These are phyloP conservation scores for Brachyrhaphis roseni DNA, from an alignment of 2,797 vertebrate species.

Conservation along the genomic window DNA sequence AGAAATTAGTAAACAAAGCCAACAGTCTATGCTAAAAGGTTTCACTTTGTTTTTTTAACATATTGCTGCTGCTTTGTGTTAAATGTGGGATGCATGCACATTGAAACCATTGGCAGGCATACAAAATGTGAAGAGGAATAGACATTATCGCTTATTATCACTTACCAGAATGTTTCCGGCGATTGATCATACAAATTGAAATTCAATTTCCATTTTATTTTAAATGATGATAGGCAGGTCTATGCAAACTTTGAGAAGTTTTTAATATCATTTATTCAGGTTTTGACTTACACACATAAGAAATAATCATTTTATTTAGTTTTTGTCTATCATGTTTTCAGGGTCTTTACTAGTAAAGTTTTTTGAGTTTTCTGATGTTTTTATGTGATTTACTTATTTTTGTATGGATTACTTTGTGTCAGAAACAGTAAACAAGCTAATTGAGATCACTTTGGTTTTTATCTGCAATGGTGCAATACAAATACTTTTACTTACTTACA, in stretches of 20 bases:
- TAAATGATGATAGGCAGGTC: neutral
- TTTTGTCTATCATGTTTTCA: neutral
- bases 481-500: too few species aligned
- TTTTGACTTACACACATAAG: neutral
- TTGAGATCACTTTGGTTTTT: neutral
- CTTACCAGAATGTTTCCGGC: neutral
- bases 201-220: neutral
- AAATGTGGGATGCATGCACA: conserved; percentile 1
- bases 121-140: neutral
- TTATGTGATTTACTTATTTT: neutral
- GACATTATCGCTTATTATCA: neutral
- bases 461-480: too few species aligned
- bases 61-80: neutral
- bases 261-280: neutral
- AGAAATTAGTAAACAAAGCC: neutral
- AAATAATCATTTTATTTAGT: neutral
- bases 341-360: neutral
- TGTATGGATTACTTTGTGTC: neutral
- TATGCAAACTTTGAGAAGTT: neutral
- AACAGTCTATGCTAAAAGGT: neutral
- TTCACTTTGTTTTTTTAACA: neutral
- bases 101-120: neutral
- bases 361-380: neutral
- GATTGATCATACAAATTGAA: neutral
- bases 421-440: neutral